These are phyloP conservation scores for Chiroxiphia lanceolata DNA, from an alignment of 2,797 vertebrate genomes.

Conservation along the genomic window DNA sequence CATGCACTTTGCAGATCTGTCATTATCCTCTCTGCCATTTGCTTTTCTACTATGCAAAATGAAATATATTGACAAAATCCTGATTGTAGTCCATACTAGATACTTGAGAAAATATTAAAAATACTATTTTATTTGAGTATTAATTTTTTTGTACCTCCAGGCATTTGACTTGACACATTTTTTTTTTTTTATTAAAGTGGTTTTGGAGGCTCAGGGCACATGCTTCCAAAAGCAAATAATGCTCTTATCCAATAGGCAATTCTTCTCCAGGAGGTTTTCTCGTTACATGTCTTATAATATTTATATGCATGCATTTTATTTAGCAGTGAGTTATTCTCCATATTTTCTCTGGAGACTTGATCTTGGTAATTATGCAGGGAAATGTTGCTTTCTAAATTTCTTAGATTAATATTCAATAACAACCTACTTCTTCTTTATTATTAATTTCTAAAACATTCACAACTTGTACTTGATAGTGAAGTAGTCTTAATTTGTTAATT, in stretches of 20 bases:
- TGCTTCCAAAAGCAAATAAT: neutral
- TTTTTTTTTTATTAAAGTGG: neutral
- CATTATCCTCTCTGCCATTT: neutral
- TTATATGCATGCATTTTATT: neutral
- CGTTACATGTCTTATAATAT: neutral
- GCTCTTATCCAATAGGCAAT: neutral
- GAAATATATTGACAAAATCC: neutral
- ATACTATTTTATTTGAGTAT: neutral
- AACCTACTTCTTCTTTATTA: neutral
- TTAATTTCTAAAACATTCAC: neutral
- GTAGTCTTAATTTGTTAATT: conserved; percentile 8
- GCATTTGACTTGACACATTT: neutral
- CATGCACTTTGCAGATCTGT: neutral
- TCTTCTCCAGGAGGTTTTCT: neutral
- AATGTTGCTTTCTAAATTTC: neutral
- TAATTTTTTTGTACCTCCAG: neutral
- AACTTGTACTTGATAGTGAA: neutral
- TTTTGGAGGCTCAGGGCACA: neutral
- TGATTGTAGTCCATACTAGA: neutral
- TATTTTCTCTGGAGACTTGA: neutral
- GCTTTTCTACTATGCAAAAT: neutral
- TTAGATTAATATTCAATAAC: neutral
- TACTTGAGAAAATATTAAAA: neutral
- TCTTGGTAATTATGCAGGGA: neutral
- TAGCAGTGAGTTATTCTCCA: neutral